Evolutionary conservation across 2,888 invertebrate species (phyloP), one percentile per base, ranked within the genome.

Genomic region (Chironomus tentans): DNA sequence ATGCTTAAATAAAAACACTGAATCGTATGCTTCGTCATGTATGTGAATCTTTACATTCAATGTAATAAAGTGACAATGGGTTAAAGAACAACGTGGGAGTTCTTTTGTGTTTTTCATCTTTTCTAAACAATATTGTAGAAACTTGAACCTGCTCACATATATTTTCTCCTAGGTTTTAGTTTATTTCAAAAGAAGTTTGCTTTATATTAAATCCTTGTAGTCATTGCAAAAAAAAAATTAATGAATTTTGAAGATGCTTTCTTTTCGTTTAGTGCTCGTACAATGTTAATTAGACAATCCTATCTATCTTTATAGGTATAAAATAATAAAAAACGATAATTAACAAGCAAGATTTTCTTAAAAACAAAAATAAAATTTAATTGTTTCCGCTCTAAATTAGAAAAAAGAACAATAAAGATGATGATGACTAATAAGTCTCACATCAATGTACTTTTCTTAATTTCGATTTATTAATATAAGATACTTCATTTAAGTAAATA

Each of bases 381-480:
- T 65, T 65, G 65, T 28, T 72, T 72, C 72, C 72, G 74, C 68
- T 74, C 68, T 62, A 74, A 65, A 65, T 65, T 2, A 21, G 0
- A 74, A 74, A 47, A 28, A 74, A 74, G 22, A 68, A n/a, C n/a
- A 18, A 21, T 18, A n/a, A 10, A 22, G 24, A 48, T n/a, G n/a
- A n/a, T 22, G 73, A 74, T 47, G 47, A 65, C 73, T 74, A 74
- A 74, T 72, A 72, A 72, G 72, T 50, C 22, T 72, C 15, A 50
- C 3, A 22, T 15, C 5, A 1, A 18, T 38, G 4, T 38, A 2
- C 1, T 38, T 38, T 38, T 10, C 4, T 38, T 5, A 28, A 28
- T 5, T 38, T 38, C 7, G 4, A 28, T 72, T 38, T 72, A 46
- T 28, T 4, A 18, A 7, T 48, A 62, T 15, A 28, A 71, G 56